Base-by-base conservation (phyloP, 2,113 vertebrate species). In the Salvelinus sp. region DNA sequence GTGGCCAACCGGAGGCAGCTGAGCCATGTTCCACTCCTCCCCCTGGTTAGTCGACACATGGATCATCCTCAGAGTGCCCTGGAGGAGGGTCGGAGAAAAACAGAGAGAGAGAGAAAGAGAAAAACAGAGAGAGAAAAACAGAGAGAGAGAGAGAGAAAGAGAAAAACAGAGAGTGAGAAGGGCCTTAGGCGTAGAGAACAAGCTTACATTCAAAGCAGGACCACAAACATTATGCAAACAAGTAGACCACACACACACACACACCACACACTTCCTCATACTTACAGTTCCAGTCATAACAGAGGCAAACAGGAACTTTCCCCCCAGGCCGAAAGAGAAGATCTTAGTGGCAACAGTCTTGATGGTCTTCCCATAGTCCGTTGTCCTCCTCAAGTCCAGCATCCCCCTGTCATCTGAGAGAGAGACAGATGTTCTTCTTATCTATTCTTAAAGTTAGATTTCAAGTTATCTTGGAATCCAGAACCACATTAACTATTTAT, bases 271-370 rank as follows among this genome's bases (percentile, higher is more conserved):
- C n/a, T 7, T n/a, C 16, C 20, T 62, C 58, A 62, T 9, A 62
- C 58, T 22, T 95, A 97, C 96, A 91, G 88, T 92, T 84, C 95
- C 95, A 3, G 94, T 94, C 95, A 97, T 96, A 67, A 98, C 94
- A 23, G 97, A 98, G n/a, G 96, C 95, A 16, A 98, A 96, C n/a
- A 98, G 89, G 73, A 98, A 98, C 62, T 93, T 94, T 1, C 96
- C 96, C 13, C 96, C 96, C 30, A 97, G 89, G 0, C 96, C 95
- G 79, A 98, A 98, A 1, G 97, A 98, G 67, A 93, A 98, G 80
- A 98, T 94, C 89, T 90, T 95, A 60, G 89, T 92, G 25, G 95
- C 95, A 4, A 98, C 93, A 28, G 92, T 94, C 78, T 94, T 91
- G 83, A 96, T 94, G 66, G 90, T 90, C 83, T 82, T 91, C 3